A percentile compares a stretch with the other conserved stretches of the same genome.
Conservation (phyloP, 2,888 invertebrate genomes). For the Cantharis rustica region DNA sequence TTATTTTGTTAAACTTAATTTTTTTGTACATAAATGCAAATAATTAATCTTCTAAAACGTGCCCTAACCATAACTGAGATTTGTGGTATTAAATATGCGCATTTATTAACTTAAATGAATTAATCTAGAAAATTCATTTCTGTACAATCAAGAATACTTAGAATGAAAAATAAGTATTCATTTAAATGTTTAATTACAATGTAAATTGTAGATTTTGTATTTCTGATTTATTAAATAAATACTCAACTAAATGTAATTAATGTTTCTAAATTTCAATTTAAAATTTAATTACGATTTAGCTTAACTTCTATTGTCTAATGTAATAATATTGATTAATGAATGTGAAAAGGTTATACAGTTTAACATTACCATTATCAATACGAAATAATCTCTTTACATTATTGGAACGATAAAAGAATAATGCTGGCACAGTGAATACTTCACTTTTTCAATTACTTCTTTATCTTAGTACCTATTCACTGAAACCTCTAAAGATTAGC, state of each 20-base stretch:
- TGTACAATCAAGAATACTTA: background rate
- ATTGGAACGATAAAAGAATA: background rate
- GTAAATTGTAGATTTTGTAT: conserved; percentile 5
- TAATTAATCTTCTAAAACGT: conserved; percentile 7
- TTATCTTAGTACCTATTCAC: no score
- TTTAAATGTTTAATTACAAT: conserved; percentile 20
- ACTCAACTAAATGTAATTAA: background rate
- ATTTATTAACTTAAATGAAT: conserved; percentile 16
- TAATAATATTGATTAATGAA: background rate
- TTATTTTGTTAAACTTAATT: background rate
- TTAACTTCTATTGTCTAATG: background rate
- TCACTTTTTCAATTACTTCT: background rate
- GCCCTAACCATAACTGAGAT: background rate
- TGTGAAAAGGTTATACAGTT: background rate
- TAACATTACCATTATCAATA: background rate
- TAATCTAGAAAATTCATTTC: conserved; percentile 11
- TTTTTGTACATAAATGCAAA: background rate
- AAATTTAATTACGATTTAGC: background rate
- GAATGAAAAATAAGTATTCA: conserved; percentile 1
- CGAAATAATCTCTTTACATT: background rate
- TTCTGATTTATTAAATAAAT: conserved; percentile 4
- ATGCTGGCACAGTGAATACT: background rate
- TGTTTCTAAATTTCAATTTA: background rate
- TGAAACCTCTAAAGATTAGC: no score
- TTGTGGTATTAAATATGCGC: conserved; percentile 9